These are phyloP conservation scores for Oxyscelio sp. DNA, from an alignment of 2,888 invertebrate species.

Conservation along the genomic window DNA sequence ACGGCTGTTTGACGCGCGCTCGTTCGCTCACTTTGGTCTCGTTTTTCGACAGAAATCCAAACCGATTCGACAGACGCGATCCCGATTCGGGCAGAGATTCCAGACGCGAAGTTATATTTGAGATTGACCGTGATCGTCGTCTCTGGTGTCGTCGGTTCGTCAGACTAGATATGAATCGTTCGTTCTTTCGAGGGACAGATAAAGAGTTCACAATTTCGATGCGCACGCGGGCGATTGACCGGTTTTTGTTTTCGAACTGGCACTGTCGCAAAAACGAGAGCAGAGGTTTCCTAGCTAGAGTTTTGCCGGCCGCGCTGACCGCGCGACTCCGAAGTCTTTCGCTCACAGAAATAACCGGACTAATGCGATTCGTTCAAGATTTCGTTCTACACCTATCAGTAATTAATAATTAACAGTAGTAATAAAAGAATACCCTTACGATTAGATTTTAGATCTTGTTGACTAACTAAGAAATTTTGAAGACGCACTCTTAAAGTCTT, in stretches of 20 bases:
- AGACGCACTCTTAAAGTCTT: conserved; percentile 60
- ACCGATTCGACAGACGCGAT: conserved; percentile 28
- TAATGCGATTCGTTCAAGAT: background rate
- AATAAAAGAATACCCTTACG: conserved; percentile 54
- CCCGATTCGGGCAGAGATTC: conserved; percentile 50
- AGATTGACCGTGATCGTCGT: conserved; percentile 52
- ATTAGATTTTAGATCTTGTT: conserved; percentile 62
- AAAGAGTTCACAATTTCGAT: conserved; percentile 32
- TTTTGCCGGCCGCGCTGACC: conserved; percentile 27
- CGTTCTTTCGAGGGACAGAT: conserved; percentile 16
- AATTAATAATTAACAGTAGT: background rate
- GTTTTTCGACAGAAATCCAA: conserved; percentile 57
- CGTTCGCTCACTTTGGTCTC: conserved; percentile 16
- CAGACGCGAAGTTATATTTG: conserved; percentile 11
- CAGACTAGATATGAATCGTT: conserved; percentile 58
- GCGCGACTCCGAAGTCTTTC: conserved; percentile 51
- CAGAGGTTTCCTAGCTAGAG: conserved; percentile 28
- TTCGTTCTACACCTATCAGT: background rate
- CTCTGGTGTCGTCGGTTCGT: conserved; percentile 49
- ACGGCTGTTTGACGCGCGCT: background rate
- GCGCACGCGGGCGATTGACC: background rate
- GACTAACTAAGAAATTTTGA: conserved; percentile 64
- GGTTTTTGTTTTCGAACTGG: conserved; percentile 3
- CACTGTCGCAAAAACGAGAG: conserved; percentile 60
- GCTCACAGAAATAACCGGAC: conserved; percentile 36